A percentile compares a stretch with the other conserved stretches of the same genome.
Conservation (phyloP, 2,113 vertebrate genomes). For the Mesocricetus auratus region DNA sequence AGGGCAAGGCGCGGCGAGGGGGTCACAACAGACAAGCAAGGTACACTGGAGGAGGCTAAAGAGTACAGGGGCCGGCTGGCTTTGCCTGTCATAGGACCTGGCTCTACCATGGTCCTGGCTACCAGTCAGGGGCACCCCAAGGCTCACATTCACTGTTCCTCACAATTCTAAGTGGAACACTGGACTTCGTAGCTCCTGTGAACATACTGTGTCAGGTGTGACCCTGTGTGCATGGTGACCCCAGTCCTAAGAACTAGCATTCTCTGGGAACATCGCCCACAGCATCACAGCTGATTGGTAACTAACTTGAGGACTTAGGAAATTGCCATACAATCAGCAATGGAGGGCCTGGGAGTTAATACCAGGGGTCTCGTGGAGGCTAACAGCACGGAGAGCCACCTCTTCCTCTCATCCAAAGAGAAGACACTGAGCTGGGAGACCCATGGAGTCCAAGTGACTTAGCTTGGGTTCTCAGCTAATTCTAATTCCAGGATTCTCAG, state of each 20-base stretch:
- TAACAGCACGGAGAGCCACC: not conserved
- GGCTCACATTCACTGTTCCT: not conserved
- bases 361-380: not conserved
- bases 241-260: not conserved
- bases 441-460: accelerated
- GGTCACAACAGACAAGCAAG: accelerated
- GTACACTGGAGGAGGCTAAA: too few species aligned
- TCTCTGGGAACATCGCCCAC: not conserved
- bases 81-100: not conserved
- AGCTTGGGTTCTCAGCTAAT: not conserved
- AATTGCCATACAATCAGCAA: not conserved
- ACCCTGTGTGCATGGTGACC: not conserved
- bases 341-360: not conserved
- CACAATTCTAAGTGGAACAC: not conserved
- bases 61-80: not conserved
- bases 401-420: not conserved
- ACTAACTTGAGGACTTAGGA: conserved; percentile 7
- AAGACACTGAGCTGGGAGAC: not conserved
- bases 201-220: not conserved
- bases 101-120: not conserved
- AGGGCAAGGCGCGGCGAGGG: accelerated
- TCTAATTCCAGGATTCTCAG: not conserved
- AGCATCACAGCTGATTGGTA: not conserved
- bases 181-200: not conserved
- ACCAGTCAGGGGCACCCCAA: not conserved